Conservation (phyloP, 2,113 vertebrate genomes). For the Pungitius pungitius region DNA sequence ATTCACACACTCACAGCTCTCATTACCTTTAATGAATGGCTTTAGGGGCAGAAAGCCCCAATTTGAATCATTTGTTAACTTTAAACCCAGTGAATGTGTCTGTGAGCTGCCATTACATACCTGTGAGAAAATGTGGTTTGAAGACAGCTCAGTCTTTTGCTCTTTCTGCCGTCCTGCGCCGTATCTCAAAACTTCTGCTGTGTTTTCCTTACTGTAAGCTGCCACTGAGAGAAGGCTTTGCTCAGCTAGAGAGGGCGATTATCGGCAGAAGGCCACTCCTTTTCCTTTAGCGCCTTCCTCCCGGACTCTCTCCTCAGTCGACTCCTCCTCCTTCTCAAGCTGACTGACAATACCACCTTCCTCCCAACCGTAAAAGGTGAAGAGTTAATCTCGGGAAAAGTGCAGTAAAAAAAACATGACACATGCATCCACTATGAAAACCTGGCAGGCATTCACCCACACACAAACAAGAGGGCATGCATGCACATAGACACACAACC, state of each 20-base stretch:
- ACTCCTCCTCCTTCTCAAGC: conserved; percentile 72
- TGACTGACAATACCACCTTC: conserved; percentile 76
- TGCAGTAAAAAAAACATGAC: conserved; percentile 75
- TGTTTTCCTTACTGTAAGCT: conserved; percentile 71
- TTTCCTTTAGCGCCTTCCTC: conserved; percentile 75
- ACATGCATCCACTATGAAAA: conserved; percentile 71
- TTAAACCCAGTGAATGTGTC: conserved; percentile 33
- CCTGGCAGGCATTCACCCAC: conserved; percentile 36
- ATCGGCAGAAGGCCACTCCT: conserved; percentile 82
- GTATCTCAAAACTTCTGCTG: conserved; percentile 58
- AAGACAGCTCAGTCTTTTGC: conserved; percentile 29
- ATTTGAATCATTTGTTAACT: conserved; percentile 43
- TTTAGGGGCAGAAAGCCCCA: conserved; percentile 40
- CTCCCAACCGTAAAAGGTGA: conserved; percentile 82
- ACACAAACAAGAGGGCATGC: conserved; percentile 21
- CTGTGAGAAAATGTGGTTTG: conserved; percentile 49
- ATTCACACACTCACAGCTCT: conserved; percentile 39
- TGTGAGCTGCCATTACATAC: conserved; percentile 63
- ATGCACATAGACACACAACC: conserved; percentile 26
- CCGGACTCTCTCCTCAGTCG: conserved; percentile 41
- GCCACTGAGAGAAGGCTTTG: conserved; percentile 71
- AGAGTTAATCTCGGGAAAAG: conserved; percentile 78
- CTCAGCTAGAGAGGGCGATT: conserved; percentile 66
- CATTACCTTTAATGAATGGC: conserved; percentile 53
- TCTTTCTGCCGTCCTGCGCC: conserved; percentile 46